Base-by-base conservation (phyloP, 2,797 vertebrate genomes). In the Liparis tanakae region DNA sequence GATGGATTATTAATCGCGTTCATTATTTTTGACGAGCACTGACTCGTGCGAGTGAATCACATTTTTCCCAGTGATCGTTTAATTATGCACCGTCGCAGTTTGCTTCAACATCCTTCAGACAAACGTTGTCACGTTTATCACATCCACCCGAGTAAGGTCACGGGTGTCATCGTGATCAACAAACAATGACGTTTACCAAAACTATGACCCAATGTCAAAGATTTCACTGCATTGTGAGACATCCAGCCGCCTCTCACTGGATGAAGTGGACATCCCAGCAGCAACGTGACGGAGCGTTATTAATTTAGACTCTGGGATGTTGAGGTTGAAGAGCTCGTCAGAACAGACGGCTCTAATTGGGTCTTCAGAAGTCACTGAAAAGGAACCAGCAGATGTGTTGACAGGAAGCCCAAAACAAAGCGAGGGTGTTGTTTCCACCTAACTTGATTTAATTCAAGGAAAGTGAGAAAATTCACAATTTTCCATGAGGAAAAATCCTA, bases 1-100 rank as follows among this genome's bases (percentile, higher is more conserved):
- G 62, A 85, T 87, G 36, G 72, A 77, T 82, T 81, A 72, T 81
- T 84, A 69, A 84, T 78, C 50, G 50, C 44, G n/a, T 63, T 86
- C 64, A 86, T 85, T 86, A 72, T 56, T 78, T 67, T 30, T 72
- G 66, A 83, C 70, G 34, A 71, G 67, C 59, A 43, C 17, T 55
- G 72, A 81, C 72, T 75, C 10, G 22, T 66, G 60, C 46, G 6
- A 57, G 62, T 43, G 18, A 66, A 77, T 79, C 55, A 18, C 12
- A 57, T 75, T 76, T 60, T 79, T 69, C 37, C 43, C n/a, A 4
- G n/a, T 59, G 36, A 77, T 50, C 30, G 44, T 55, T 74, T n/a
- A 20, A 48, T 14, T 22, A 67, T 65, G 72, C 44, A n/a, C 41
- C 13, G 13, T 17, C 14, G 44, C 64, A 39, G 37, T 36, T 36